Base-by-base conservation (phyloP, 92 coral and sea anemone genomes). In the Phenganax subtilis region DNA sequence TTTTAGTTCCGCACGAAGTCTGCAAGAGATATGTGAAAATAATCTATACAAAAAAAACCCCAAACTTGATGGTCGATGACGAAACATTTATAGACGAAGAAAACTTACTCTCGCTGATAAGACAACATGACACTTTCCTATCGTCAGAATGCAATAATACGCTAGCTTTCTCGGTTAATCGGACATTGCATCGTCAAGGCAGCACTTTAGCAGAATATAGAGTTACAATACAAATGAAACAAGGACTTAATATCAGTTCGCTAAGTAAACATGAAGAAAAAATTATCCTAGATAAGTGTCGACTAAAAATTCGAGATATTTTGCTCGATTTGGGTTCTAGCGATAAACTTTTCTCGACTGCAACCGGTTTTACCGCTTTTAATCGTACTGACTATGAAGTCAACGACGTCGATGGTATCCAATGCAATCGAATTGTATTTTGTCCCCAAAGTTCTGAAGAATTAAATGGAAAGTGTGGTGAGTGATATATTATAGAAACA, bases 361-460 rank as follows among this genome's bases (percentile, higher is more conserved):
- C 47, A 37, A 37, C 47, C 47, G 5, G 5, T 37, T 37, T 5
- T 37, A 37, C 47, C 0, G 47, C 47, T 37, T 37, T 2, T 37
- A 37, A 37, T 37, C 47, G 0, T 0, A 2, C 47, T 0, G 47
- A 5, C 0, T 37, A 37, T 37, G 5, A 37, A 5, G 5, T 37
- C 47, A 2, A 37, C 3, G 66, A 55, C n/a, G 31, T 16, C 59
- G 1, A 25, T 9, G 3, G 12, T 8, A 55, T 2, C 3, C 55
- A 30, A 0, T 75, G 80, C 52, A 54, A 55, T 0, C 0, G 0
- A 30, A 75, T 47, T n/a, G 7, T 17, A 0, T 30, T 11, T n/a
- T 76, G 81, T 14, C 81, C 81, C 29, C 7, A 17, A 12, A 12
- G n/a, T 6, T 76, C 81, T 31, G 14, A 29, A 76, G 71, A 76